Conservation (phyloP, 2,113 vertebrate genomes). For the Dascyllus trimaculatus region DNA sequence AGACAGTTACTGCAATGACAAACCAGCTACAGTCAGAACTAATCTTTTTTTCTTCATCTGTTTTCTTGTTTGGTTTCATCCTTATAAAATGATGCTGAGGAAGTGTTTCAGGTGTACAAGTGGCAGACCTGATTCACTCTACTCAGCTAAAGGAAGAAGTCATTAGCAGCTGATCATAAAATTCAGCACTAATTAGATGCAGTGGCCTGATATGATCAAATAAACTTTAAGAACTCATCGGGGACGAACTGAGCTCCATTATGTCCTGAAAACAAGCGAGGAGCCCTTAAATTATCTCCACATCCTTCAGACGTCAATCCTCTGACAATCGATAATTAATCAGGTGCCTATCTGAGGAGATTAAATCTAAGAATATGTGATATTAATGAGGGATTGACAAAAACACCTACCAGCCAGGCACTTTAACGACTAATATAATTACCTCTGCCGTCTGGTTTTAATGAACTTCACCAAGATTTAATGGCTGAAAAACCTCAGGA, state of each 20-base stretch:
- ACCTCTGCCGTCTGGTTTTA: slow-evolving; percentile 47
- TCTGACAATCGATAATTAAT: slow-evolving; percentile 11
- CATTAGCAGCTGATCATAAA: neutral
- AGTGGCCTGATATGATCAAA: neutral
- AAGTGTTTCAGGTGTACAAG: too few species aligned
- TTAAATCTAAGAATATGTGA: slow-evolving; percentile 29
- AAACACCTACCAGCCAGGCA: slow-evolving; percentile 24
- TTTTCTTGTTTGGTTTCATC: too few species aligned
- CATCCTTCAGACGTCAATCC: neutral
- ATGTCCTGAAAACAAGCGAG: neutral
- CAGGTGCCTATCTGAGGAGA: neutral
- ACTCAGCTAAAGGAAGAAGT: neutral
- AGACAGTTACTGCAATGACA: too few species aligned
- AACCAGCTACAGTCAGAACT: too few species aligned
- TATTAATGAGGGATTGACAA: slow-evolving; percentile 44
- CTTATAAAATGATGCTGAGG: too few species aligned
- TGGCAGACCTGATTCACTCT: neutral
- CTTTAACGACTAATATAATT: slow-evolving; percentile 39
- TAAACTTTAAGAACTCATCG: neutral
- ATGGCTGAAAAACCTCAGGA: neutral
- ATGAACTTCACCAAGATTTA: slow-evolving; percentile 42
- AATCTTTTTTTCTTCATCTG: too few species aligned
- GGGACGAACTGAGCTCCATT: slow-evolving; percentile 1
- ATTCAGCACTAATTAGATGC: neutral
- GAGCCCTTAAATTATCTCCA: neutral